Evolutionary conservation across 2,888 invertebrate species (phyloP), one percentile per base, ranked within the genome.

Genomic region (Syrphus vitripennis): DNA sequence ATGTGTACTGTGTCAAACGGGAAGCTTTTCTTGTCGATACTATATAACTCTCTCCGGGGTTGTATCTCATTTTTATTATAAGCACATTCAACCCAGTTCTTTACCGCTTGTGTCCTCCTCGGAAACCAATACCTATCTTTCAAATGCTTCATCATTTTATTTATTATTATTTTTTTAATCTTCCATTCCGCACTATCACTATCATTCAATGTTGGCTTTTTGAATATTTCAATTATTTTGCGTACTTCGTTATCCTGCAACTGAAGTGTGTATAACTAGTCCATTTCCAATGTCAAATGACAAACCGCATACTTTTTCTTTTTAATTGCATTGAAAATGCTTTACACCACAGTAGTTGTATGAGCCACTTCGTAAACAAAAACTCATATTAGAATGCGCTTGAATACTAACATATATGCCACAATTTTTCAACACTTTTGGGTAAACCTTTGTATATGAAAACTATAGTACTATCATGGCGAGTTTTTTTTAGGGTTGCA

Each of bases 121-220:
- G 67, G 77, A 1, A 83, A 83, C 72, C 83, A 78, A 14, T 77
- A 77, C 10, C 81, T 57, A 7, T 31, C 74, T 19, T 12, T 34
- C 0, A 75, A 14, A 26, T 81, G 75, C n/a, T 40, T 75, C 0
- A 50, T 61, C 3, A 63, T 81, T 26, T 70, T 81, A 0, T 67
- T 67, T 55, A 21, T 19, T 6, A 31, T 40, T n/a, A 7, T 9
- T 21, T 37, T 40, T 59, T 24, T 1, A 21, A 12, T 9, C 57
- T 0, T 4, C 57, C 57, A 34, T 57, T 19, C 9, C 3, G 57
- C 4, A 34, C 4, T 24, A 14, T 57, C 57, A 4, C 29, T 19
- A 0, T 0, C 34, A 14, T 57, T 57, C 5, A 34, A 19, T 12
- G 34, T 10, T 12, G 57, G 14, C 3, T 19, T 19, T 19, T 34